Evolutionary conservation across 2,888 invertebrate species (phyloP), one percentile per base, ranked within the genome.

Genomic region (Hemicrepidius hirtus): DNA sequence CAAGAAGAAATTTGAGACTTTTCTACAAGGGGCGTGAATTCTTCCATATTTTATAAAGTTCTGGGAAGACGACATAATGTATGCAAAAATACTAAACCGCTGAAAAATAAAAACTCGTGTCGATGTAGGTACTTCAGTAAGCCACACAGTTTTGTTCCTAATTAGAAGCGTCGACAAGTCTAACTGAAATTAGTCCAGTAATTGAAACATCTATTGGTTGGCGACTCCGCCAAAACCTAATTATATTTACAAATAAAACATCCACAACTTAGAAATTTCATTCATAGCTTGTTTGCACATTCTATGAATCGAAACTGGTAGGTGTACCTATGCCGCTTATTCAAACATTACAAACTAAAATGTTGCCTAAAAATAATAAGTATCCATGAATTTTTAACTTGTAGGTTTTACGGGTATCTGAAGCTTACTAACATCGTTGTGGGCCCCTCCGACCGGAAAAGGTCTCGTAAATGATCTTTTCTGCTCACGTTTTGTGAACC

Each of bases 161-260:
- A 73, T 73, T 73, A 73, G 65, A 62, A 66, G 65, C 67, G 73
- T 64, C 68, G 74, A 74, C 74, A 74, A 71, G 67, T 71, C 67
- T 71, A 67, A 68, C 68, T 57, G 69, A 74, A 68, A 74, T 71
- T 71, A 65, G 71, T 71, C 50, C 41, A 44, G 73, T 76, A 78
- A 78, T 77, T 76, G 76, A 77, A 76, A 77, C 73, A 73, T 77
- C 76, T 76, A 77, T 78, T 71, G 75, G 76, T 64, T 75, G 74
- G 69, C 72, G 64, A 68, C 76, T 73, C 64, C 76, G 79, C 79
- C 79, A 78, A 75, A 75, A 71, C 67, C 77, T 78, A 79, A 79
- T 77, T 79, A 78, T 76, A 75, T 75, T 66, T 69, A 68, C 70
- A 74, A 77, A 77, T 73, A 73, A 69, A 70, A 50, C 71, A 60